phyloP scores from a whole-genome alignment of 1,140 invertebrate species.

The Halotydeus destructor region DNA sequence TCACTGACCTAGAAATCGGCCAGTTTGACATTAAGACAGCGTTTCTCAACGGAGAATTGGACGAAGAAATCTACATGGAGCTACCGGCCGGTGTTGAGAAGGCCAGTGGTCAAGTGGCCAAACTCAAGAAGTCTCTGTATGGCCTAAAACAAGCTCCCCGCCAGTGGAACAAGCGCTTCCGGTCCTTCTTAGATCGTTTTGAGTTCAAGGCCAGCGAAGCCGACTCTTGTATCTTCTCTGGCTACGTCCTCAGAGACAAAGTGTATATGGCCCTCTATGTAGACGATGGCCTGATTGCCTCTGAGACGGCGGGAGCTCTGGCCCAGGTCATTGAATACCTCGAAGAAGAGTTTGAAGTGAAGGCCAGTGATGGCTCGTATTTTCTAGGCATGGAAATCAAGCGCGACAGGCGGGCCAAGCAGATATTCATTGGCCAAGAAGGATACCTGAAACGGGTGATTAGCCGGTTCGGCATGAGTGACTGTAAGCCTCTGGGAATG shows the following conservation, averaged over 20 bases:
- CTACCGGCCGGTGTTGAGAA: conserved; percentile 3
- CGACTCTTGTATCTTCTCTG: conserved; percentile 10
- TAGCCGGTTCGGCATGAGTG: neutral
- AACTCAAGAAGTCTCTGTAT: conserved; percentile 24
- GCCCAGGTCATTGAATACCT: neutral
- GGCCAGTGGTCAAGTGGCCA: neutral
- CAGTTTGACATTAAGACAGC: conserved; percentile 12
- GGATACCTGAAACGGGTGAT: neutral
- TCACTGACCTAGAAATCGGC: neutral
- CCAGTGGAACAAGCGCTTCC: conserved; percentile 22
- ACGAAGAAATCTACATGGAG: conserved; percentile 10
- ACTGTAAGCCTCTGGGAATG: neutral
- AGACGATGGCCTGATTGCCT: conserved; percentile 8
- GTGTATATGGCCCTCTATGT: conserved; percentile 8
- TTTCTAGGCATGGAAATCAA: conserved; percentile 3
- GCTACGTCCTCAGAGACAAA: neutral
- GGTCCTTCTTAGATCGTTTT: neutral
- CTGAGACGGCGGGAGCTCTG: neutral
- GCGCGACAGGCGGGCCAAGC: neutral
- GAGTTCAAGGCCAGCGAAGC: neutral
- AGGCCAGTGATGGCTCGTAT: neutral
- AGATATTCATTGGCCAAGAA: neutral
- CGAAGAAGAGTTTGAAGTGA: neutral
- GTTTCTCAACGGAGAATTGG: conserved; percentile 6
- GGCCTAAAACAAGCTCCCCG: conserved; percentile 25